These are phyloP conservation scores for Eucera pruinosa DNA, from an alignment of 2,888 invertebrate species.

Conservation along the genomic window DNA sequence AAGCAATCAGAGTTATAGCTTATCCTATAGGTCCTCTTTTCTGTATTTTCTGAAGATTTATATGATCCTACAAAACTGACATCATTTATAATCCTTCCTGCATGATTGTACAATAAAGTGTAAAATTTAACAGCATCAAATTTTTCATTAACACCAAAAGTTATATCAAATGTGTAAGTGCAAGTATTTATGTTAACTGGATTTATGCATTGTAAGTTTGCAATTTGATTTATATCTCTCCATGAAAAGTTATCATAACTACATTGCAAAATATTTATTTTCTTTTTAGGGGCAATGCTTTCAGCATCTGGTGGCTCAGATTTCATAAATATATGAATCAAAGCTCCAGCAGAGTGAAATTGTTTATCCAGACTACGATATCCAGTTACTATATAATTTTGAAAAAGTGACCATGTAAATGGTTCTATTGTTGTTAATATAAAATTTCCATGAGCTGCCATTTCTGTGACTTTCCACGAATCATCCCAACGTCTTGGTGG, in stretches of 20 bases:
- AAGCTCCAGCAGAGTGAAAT: conserved; percentile 79
- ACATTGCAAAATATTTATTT: conserved; percentile 50
- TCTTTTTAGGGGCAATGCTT: conserved; percentile 64
- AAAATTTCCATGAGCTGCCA: conserved; percentile 85
- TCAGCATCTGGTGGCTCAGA: conserved; percentile 47
- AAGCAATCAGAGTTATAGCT: conserved; percentile 80
- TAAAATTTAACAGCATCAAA: conserved; percentile 74
- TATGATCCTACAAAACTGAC: conserved; percentile 78
- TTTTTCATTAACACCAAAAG: conserved; percentile 70
- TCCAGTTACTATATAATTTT: conserved; percentile 84
- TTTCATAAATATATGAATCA: conserved; percentile 79
- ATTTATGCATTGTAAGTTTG: conserved; percentile 13
- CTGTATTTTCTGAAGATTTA: conserved; percentile 70
- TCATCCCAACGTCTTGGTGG: conserved; percentile 84
- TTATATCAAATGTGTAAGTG: conserved; percentile 80
- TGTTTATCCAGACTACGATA: conserved; percentile 83
- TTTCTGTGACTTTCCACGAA: conserved; percentile 86
- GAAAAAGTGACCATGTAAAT: conserved; percentile 81
- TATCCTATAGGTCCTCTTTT: conserved; percentile 81
- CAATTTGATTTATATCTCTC: conserved; percentile 57
- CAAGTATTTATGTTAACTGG: conserved; percentile 66
- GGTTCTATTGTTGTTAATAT: conserved; percentile 82
- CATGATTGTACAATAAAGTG: conserved; percentile 76
- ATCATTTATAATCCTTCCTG: conserved; percentile 78
- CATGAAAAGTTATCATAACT: conserved; percentile 57